Evolutionary conservation across 2,113 vertebrate genomes (phyloP), one percentile per base, ranked within the genome.

Genomic region (Megalops atlanticus): DNA sequence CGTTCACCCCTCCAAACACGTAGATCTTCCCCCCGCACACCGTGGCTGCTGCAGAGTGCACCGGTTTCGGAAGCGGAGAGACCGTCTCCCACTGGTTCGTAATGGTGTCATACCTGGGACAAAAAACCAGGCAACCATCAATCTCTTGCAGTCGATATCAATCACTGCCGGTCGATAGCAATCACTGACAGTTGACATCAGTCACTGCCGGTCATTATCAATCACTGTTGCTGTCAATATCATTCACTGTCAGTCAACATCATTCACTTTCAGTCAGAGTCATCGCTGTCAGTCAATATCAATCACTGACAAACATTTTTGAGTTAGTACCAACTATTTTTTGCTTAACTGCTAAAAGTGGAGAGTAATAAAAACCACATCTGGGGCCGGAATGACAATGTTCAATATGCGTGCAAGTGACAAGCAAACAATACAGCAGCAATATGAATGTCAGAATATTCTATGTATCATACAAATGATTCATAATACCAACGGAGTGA

Each of bases 21-120:
- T 95, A 99, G 86, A 99, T 94, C 92, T 99, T 98, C 16, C 97
- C 97, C 0, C 97, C 97, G 0, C 98, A 99, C 33, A 99, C 98
- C 0, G 97, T 98, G 54, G 97, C 97, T 0, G 98, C 98, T 0
- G 98, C 97, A 0, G 98, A 99, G 77, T 99, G 97, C 52, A 99
- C 97, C 0, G 98, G 96, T 88, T 98, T 99, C 27, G 98, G 98
- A 78, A 99, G 95, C 10, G 98, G 97, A 0, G 96, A 95, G 8
- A 98, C 96, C 0, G 96, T 96, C 87, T 99, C 98, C 97, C 98
- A 99, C 76, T 97, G 97, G 93, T 99, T 99, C 83, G 97, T 99
- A 91, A 99, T 98, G 1, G 97, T 99, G 86, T 99, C 98, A 0
- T 99, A 99, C 90, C 98, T 99, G 86, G 45, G 74, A 80, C 35